Conservation (phyloP, 2,113 vertebrate genomes). For the Petrocephalus microphthalmus region DNA sequence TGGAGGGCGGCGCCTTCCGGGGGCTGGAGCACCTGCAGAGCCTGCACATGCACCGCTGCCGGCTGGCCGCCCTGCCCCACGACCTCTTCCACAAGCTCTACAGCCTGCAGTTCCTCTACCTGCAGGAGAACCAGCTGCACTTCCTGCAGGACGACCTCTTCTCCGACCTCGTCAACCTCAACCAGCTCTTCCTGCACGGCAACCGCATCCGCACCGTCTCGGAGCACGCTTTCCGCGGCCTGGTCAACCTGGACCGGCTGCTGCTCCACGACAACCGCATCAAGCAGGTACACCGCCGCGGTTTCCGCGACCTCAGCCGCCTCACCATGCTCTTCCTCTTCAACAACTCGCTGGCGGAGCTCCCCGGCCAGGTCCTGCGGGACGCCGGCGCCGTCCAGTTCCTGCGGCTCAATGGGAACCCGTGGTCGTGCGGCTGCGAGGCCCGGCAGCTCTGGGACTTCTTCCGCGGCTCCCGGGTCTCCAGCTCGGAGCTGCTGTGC, state of each 20-base stretch:
- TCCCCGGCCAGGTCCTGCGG: conserved; percentile 80
- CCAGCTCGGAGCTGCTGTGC: conserved; percentile 83
- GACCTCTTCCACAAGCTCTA: conserved; percentile 85
- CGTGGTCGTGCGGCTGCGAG: conserved; percentile 95
- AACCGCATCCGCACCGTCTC: conserved; percentile 87
- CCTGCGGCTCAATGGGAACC: conserved; percentile 90
- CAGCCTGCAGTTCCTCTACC: conserved; percentile 95
- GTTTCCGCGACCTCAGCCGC: conserved; percentile 79
- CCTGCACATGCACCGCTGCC: conserved; percentile 90
- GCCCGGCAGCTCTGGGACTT: conserved; percentile 84
- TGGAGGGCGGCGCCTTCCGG: conserved; percentile 87
- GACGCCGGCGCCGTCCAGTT: conserved; percentile 84
- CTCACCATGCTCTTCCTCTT: conserved; percentile 97
- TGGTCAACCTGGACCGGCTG: conserved; percentile 87
- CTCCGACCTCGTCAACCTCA: conserved; percentile 88
- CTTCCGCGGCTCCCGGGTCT: conserved; percentile 78
- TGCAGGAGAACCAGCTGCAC: conserved; percentile 91
- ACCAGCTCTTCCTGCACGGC: conserved; percentile 90
- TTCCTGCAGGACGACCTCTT: conserved; percentile 95
- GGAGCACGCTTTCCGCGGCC: conserved; percentile 81
- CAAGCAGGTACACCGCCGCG: conserved; percentile 75
- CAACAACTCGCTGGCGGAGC: conserved; percentile 85
- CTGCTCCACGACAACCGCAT: conserved; percentile 89
- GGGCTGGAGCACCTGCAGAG: conserved; percentile 90
- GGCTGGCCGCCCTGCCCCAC: conserved; percentile 79